A percentile compares a stretch with the other conserved stretches of the same genome.
Evolutionary conservation across 2,797 vertebrate genomes (phyloP).

Genomic region (Scolopax bukidnonensis): DNA sequence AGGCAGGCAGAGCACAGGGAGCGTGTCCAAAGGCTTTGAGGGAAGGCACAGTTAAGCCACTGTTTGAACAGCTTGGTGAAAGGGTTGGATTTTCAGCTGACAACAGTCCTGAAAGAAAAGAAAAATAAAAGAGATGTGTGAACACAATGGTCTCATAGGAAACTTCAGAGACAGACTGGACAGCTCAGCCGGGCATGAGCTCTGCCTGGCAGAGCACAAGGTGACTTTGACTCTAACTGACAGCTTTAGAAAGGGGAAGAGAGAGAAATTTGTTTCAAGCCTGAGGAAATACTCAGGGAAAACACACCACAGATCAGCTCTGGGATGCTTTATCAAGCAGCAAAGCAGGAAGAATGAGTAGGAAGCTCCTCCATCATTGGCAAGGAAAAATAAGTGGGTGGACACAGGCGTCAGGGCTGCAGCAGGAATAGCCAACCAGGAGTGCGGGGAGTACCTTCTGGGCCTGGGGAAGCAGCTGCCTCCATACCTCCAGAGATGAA

Average conservation of each 20-base stretch:
- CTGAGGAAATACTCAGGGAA: constrained; percentile 22
- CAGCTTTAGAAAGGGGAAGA: neutral
- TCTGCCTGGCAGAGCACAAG: constrained; percentile 41
- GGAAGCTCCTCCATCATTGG: neutral
- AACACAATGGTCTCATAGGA: constrained; percentile 60
- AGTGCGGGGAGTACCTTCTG: neutral
- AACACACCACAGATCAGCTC: neutral
- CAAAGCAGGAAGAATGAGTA: neutral
- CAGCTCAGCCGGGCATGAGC: constrained; percentile 52
- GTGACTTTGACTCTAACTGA: constrained; percentile 56
- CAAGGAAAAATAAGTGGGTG: neutral
- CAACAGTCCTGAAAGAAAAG: constrained; percentile 62
- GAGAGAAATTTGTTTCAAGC: neutral
- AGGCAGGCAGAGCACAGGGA: constrained; percentile 64
- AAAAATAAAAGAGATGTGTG: constrained; percentile 65
- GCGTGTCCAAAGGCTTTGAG: constrained; percentile 65
- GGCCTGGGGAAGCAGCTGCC: neutral
- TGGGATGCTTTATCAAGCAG: neutral
- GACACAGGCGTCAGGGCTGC: neutral
- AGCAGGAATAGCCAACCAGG: neutral
- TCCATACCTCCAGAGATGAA: neutral
- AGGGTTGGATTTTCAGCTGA: constrained; percentile 71
- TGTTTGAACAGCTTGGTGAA: constrained; percentile 74
- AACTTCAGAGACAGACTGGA: constrained; percentile 65
- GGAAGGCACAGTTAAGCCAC: constrained; percentile 72